phyloP scores from a whole-genome alignment of 2,797 vertebrate species.

The Platalea minor region DNA sequence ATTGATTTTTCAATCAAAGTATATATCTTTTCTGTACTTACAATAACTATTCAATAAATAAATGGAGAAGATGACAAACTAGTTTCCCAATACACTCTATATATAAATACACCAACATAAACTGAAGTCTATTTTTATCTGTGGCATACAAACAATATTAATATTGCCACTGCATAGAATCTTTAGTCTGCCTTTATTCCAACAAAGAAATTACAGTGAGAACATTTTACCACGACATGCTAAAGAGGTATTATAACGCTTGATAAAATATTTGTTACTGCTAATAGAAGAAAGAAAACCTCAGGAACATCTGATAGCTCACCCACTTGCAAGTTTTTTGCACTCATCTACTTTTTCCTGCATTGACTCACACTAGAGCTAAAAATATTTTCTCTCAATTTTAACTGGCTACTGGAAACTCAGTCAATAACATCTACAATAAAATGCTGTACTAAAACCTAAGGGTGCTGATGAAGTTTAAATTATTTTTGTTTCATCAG shows the following conservation, averaged over 20 bases:
- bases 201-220: not conserved
- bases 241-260: not conserved
- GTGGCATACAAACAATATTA: not conserved
- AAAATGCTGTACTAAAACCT: not conserved
- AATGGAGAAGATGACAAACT: not conserved
- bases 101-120: not conserved
- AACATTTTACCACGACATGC: not conserved
- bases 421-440: not conserved
- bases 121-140: not conserved
- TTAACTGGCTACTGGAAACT: not conserved
- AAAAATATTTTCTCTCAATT: not conserved
- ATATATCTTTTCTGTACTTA: not conserved
- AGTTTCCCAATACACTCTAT: not conserved
- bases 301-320: not conserved
- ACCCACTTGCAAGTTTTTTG: not conserved
- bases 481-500: not conserved
- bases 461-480: not conserved
- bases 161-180: not conserved
- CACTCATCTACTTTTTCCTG: not conserved
- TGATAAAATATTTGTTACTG: not conserved
- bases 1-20: not conserved
- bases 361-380: not conserved
- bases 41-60: conserved; percentile 11
- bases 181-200: not conserved
- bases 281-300: not conserved